Evolutionary conservation across 64 coral and sea anemone genomes (phyloP), one percentile per base, ranked within the genome.

Genomic region (Stichodactyla mertensii): DNA sequence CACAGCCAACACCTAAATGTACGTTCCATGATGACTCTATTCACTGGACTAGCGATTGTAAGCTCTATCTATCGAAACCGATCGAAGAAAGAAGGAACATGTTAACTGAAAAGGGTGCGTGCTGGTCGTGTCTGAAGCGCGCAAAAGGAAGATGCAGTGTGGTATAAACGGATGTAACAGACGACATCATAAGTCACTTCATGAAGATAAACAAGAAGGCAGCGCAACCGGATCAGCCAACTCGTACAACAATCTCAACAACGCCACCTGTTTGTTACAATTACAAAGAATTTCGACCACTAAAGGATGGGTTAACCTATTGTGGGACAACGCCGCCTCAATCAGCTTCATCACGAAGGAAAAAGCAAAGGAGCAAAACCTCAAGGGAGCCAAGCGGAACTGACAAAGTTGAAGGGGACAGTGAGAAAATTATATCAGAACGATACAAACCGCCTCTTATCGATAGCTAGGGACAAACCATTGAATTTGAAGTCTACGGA

Each of bases 251-350:
- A 77, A 77, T 20, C 24, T 59, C 27, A 6, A 53, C 5, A 55
- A 31, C 28, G 56, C 78, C 12, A 85, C 80, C 2, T 88, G 86
- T 45, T 55, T 92, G 6, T 64, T 88, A 52, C 88, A 89, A 70
- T 12, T 89, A 16, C 86, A 92, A 55, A 88, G 70, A 23, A 78
- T 92, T 6, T 28, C 16, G 74, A 78, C 86, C 23, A 88, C 57
- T 0, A 77, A 78, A 54, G 91, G 70, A 52, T 84, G 64, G 55
- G 55, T 57, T 15, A 92, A 92, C 28, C 82, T 92, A 20, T 77
- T 92, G 82, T 92, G 86, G 91, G 91, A 92, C 86, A 92, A 84
- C 52, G 91, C 86, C 55, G 64, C 86, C 24, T 92, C 91, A 0
- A 7, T 92, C 12, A 64, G 67, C 13, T 79, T 92, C 54, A 88